A percentile compares a stretch with the other conserved stretches of the same genome.
These are phyloP conservation scores for Aphelenchoides bicaudatus DNA, from an alignment of 2,888 invertebrate species.

Conservation along the genomic window DNA sequence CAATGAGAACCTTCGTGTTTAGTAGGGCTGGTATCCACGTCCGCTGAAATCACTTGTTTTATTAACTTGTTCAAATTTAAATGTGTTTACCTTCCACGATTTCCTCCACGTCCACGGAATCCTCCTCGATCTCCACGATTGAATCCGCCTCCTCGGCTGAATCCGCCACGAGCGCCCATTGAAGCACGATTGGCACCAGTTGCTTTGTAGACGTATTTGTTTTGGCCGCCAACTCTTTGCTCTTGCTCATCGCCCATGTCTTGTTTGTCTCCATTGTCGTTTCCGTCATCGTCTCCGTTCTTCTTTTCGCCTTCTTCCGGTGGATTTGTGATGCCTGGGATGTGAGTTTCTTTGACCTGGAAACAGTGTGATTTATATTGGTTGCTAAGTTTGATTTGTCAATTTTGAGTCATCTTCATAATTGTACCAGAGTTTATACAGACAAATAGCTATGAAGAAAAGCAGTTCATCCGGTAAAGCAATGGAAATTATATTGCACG, in stretches of 20 bases:
- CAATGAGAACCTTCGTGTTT: no score
- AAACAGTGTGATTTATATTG: conserved; percentile 28
- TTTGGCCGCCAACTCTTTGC: conserved; percentile 2
- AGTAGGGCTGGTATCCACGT: no score
- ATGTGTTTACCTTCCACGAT: no score
- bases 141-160: conserved; percentile 18
- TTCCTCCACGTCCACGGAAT: conserved; percentile 24
- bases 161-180: conserved; percentile 9
- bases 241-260: conserved; percentile 22
- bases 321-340: conserved; percentile 35
- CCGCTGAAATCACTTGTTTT: no score
- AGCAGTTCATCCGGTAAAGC: conserved; percentile 1
- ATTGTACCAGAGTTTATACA: conserved; percentile 5
- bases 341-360: conserved; percentile 40
- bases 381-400: conserved; percentile 42
- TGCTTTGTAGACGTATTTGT: no score
- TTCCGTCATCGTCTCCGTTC: conserved; percentile 27
- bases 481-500: not conserved
- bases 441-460: not conserved
- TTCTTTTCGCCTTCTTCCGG: conserved; percentile 25
- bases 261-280: conserved; percentile 14
- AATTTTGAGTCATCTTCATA: conserved; percentile 24
- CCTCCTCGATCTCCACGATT: conserved; percentile 21
- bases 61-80: no score
- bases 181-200: not conserved